Conservation (phyloP, 2,888 invertebrate species). For the Stenotaenia linearis region DNA sequence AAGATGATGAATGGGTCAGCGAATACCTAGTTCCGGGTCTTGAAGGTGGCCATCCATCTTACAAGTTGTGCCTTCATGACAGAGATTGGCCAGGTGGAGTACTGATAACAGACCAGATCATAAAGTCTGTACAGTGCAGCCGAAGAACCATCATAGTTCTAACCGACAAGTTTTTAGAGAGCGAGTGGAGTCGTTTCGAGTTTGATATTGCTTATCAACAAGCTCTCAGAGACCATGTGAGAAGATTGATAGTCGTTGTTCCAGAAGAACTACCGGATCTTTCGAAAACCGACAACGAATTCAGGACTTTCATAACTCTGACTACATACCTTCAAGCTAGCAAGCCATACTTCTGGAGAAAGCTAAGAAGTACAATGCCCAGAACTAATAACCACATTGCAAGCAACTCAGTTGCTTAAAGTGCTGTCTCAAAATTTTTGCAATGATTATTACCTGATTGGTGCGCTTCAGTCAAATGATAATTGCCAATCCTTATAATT, state of each 20-base stretch:
- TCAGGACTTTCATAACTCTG: background rate
- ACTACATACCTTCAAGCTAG: background rate
- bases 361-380: background rate
- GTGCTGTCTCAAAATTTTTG: no score
- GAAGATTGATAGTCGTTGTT: background rate
- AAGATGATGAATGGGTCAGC: background rate
- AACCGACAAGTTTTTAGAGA: background rate
- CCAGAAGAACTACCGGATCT: background rate
- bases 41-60: background rate
- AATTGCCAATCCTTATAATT: background rate
- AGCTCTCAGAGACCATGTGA: background rate
- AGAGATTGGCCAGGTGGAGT: background rate
- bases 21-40: background rate
- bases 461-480: no score
- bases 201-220: background rate
- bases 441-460: no score
- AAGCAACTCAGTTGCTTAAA: no score
- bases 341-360: background rate
- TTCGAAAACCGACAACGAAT: background rate
- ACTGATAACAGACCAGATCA: background rate
- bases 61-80: background rate
- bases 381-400: background rate
- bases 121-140: background rate
- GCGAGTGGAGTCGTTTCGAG: background rate
- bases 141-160: background rate